These are phyloP conservation scores for Drosophila austrosaltans DNA, from an alignment of 2,888 invertebrate species.

Conservation along the genomic window DNA sequence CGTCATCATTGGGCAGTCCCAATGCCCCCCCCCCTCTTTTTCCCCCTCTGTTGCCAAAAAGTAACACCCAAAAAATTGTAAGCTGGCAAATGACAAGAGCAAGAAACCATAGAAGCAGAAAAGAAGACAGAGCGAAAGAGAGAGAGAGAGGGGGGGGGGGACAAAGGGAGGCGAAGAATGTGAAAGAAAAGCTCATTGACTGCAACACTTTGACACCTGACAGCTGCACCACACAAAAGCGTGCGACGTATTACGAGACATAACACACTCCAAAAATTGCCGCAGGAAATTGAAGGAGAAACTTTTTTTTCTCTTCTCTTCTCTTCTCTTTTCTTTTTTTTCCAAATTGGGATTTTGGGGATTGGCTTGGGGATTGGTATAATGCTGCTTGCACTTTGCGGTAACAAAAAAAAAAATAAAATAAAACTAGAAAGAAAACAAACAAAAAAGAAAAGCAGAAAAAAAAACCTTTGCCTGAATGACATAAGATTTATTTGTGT, in stretches of 20 bases:
- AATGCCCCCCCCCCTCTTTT: not conserved
- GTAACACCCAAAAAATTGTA: conserved; percentile 34
- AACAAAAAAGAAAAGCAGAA: not conserved
- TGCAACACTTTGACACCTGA: conserved; percentile 75
- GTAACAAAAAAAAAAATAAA: conserved; percentile 4
- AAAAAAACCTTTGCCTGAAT: conserved; percentile 45
- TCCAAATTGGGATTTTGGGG: conserved; percentile 40
- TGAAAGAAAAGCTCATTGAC: conserved; percentile 64
- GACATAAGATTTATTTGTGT: conserved; percentile 65
- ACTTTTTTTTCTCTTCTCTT: not conserved
- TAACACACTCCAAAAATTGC: conserved; percentile 19
- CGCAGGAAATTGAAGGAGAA: conserved; percentile 21
- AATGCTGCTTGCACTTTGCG: conserved; percentile 4
- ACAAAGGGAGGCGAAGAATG: conserved; percentile 7
- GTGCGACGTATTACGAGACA: conserved; percentile 63
- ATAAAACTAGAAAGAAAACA: not conserved
- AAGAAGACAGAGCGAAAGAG: not conserved
- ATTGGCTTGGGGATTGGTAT: conserved; percentile 6
- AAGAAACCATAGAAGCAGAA: conserved; percentile 12
- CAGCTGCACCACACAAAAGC: conserved; percentile 70
- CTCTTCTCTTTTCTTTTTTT: not conserved
- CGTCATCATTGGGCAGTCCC: conserved; percentile 58
- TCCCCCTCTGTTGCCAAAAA: conserved; percentile 16
- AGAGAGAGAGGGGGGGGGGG: not conserved
- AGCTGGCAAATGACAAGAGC: conserved; percentile 39